phyloP scores from a whole-genome alignment of 2,888 invertebrate genomes.

The Hypolimnas misippus region DNA sequence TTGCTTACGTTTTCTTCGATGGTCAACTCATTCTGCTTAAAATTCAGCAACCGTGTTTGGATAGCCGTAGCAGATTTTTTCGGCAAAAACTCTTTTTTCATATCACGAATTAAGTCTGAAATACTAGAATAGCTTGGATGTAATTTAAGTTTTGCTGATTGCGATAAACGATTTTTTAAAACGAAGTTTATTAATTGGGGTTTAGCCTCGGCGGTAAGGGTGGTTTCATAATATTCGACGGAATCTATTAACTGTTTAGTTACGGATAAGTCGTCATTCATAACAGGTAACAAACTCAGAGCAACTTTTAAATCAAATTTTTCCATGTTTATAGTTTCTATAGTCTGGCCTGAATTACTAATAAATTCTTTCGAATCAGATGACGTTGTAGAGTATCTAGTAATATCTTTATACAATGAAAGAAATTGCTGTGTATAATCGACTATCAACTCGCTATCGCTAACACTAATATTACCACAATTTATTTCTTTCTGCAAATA shows the following conservation, averaged over 20 bases:
- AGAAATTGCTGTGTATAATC: no score
- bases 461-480: no score
- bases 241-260: constrained; percentile 14
- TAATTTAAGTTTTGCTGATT: constrained; percentile 19
- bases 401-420: no score
- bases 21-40: constrained; percentile 12
- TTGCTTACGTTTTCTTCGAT: no score
- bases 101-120: constrained; percentile 15
- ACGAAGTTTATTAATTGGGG: constrained; percentile 18
- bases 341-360: no score
- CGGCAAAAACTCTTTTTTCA: constrained; percentile 11
- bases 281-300: not conserved
- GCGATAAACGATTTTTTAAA: constrained; percentile 18
- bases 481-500: no score
- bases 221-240: constrained; percentile 15
- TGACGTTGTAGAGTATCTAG: no score
- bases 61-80: constrained; percentile 7
- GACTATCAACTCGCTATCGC: no score
- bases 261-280: constrained; percentile 5
- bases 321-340: not conserved
- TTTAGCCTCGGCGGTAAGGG: constrained; percentile 6
- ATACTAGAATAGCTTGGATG: constrained; percentile 15
- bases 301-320: no score
- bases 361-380: no score
- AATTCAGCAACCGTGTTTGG: constrained; percentile 6